phyloP scores from a whole-genome alignment of 2,888 invertebrate species.

The Alviniconcha strummeri region DNA sequence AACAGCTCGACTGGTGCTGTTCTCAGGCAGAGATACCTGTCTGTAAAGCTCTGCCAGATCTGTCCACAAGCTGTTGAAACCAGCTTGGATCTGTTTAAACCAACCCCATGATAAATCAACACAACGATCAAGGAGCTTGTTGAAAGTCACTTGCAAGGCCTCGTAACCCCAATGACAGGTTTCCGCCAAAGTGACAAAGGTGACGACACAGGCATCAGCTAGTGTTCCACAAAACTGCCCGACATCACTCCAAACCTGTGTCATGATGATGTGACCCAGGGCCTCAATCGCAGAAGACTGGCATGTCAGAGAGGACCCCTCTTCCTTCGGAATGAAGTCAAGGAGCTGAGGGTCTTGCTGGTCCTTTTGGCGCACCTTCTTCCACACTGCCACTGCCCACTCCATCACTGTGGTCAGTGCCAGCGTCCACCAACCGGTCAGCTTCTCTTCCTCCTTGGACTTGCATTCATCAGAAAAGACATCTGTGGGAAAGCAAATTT shows the following conservation, averaged over 20 bases:
- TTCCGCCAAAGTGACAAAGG: neutral
- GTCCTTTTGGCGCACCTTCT: no score
- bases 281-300: neutral
- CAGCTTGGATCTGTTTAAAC: neutral
- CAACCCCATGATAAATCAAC: neutral
- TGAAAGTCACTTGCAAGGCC: neutral
- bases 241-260: neutral
- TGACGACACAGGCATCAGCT: no score
- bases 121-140: neutral
- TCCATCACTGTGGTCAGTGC: neutral
- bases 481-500: neutral
- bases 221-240: neutral
- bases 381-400: no score
- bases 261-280: neutral
- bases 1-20: no score
- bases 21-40: no score
- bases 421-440: neutral
- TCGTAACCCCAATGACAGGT: neutral
- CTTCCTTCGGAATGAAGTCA: neutral
- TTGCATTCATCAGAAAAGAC: conserved; percentile 3
- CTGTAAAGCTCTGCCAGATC: no score
- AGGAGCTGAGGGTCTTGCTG: no score
- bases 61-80: neutral
- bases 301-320: neutral
- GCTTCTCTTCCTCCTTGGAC: neutral